Conservation (phyloP, 2,113 vertebrate genomes). For the Orycteropus afer region DNA sequence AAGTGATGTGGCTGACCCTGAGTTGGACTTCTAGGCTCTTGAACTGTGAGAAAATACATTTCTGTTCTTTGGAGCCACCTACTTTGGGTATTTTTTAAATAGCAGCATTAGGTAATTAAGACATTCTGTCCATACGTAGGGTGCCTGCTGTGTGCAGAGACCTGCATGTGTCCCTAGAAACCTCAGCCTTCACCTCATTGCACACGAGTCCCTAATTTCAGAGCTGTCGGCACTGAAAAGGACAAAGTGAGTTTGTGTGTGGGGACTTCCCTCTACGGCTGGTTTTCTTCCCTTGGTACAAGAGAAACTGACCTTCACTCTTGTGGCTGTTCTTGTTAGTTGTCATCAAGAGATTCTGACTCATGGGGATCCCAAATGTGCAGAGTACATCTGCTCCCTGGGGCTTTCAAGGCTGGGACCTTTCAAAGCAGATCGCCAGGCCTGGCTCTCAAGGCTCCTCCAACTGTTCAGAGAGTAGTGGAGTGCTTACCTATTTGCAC, state of each 20-base stretch:
- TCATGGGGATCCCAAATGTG: background rate
- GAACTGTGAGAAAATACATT: background rate
- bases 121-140: background rate
- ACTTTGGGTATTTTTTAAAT: background rate
- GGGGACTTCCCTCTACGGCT: background rate
- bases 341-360: background rate
- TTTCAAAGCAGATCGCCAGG: background rate
- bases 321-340: background rate
- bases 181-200: background rate
- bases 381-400: background rate
- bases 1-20: too few relatives aligned
- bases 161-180: background rate
- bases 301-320: background rate
- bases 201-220: background rate
- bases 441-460: background rate
- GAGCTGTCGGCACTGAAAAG: background rate
- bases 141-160: background rate
- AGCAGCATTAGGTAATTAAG: background rate
- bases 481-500: too few relatives aligned
- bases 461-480: too few relatives aligned
- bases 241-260: background rate
- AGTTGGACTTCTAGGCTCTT: background rate
- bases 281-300: background rate
- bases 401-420: background rate
- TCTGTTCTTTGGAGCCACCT: background rate